phyloP scores from a whole-genome alignment of 2,888 invertebrate species.

The Eretmocerus hayati region DNA sequence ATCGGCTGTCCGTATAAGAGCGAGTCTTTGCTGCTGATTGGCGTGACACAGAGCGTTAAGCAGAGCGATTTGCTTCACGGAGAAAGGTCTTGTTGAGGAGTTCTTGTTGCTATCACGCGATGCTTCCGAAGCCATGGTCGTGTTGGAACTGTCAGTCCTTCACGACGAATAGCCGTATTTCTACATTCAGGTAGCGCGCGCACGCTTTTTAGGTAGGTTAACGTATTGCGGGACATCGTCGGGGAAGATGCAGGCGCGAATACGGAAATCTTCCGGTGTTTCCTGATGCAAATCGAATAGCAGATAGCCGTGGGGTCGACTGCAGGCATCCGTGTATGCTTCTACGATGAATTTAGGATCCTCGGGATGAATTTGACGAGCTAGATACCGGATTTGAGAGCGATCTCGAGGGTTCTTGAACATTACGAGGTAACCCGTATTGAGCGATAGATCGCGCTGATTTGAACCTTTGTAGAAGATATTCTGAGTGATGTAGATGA shows the following conservation, averaged over 20 bases:
- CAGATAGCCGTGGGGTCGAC: neutral
- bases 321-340: neutral
- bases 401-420: constrained; percentile 1
- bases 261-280: neutral
- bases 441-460: neutral
- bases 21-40: neutral
- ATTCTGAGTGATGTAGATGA: constrained; percentile 20
- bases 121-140: neutral
- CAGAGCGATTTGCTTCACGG: neutral
- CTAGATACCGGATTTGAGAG: neutral
- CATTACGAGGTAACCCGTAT: neutral
- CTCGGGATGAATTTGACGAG: neutral
- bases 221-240: neutral
- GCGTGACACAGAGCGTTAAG: constrained; percentile 1
- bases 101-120: neutral
- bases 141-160: neutral
- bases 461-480: constrained; percentile 11
- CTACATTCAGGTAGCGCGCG: too few relatives aligned
- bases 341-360: neutral
- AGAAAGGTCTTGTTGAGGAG: neutral
- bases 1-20: neutral
- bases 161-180: neutral
- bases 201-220: neutral
- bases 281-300: neutral
- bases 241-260: neutral